These are phyloP conservation scores for Mamestra brassicae DNA, from an alignment of 2,888 invertebrate species.

Conservation along the genomic window DNA sequence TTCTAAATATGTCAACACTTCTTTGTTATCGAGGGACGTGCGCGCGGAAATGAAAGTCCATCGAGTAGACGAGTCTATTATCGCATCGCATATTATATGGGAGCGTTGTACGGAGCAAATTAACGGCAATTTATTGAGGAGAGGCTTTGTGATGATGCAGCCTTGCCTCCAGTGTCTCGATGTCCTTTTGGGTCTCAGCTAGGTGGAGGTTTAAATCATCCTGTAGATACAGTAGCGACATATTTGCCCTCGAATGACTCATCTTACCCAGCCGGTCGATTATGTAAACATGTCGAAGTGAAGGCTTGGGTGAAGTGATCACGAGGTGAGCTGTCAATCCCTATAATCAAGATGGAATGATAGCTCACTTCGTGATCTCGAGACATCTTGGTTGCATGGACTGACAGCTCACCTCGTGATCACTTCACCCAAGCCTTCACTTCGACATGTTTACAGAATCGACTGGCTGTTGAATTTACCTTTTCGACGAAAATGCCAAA, in stretches of 20 bases:
- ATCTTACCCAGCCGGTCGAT: not conserved
- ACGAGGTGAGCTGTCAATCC: too few species aligned
- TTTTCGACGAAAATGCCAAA: constrained; percentile 16
- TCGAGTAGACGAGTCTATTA: constrained; percentile 86
- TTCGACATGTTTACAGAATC: too few species aligned
- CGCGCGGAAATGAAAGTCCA: constrained; percentile 90
- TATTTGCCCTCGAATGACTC: not conserved
- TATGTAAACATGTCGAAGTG: too few species aligned
- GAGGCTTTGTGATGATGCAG: constrained; percentile 1
- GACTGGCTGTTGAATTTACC: not conserved
- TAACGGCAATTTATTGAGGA: constrained; percentile 64
- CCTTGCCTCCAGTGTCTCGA: not conserved
- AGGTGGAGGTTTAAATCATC: not conserved
- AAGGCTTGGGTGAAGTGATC: too few species aligned
- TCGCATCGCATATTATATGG: constrained; percentile 85
- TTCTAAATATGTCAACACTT: constrained; percentile 91
- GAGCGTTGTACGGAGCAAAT: constrained; percentile 69
- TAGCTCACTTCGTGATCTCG: too few species aligned
- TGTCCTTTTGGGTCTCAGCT: not conserved
- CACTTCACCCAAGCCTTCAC: too few species aligned
- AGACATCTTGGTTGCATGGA: too few species aligned
- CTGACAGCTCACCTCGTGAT: too few species aligned
- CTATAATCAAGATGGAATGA: too few species aligned
- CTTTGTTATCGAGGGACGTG: constrained; percentile 89
- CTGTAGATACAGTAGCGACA: not conserved